Evolutionary conservation across 2,797 vertebrate genomes (phyloP).

Genomic region (Macropodus opercularis): DNA sequence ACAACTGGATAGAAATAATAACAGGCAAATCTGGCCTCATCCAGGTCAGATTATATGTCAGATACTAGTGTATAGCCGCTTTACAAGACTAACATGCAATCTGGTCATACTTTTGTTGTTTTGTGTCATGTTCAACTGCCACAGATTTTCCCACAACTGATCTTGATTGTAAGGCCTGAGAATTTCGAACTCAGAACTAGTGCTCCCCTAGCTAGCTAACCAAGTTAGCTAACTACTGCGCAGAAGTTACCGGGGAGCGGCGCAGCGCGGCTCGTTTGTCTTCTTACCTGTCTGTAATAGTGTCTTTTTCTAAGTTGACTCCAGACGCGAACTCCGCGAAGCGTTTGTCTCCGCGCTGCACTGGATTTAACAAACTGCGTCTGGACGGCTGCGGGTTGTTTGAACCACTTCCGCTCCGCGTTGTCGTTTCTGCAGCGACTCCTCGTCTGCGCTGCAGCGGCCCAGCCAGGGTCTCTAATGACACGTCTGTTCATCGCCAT

Average conservation of each 20-base stretch:
- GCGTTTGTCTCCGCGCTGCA: neutral
- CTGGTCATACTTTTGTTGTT: too few species aligned
- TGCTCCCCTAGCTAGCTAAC: conserved; percentile 37
- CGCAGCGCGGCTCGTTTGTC: fast-evolving
- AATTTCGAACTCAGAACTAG: too few species aligned
- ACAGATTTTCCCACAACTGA: too few species aligned
- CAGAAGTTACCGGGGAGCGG: too few species aligned
- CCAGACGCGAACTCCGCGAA: neutral
- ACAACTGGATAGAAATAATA: too few species aligned
- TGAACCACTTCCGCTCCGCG: conserved; percentile 34
- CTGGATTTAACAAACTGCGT: neutral
- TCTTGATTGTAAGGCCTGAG: too few species aligned
- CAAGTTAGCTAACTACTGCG: neutral
- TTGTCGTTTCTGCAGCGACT: neutral
- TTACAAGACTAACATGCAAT: too few species aligned
- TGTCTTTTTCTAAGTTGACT: neutral
- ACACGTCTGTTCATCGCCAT: neutral
- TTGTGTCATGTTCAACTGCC: too few species aligned
- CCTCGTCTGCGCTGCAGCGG: neutral
- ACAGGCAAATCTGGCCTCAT: too few species aligned
- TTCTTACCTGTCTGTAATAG: conserved; percentile 30
- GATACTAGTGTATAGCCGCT: too few species aligned
- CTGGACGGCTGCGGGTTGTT: neutral
- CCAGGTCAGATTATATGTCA: too few species aligned
- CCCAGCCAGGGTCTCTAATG: neutral